phyloP scores from a whole-genome alignment of 2,113 vertebrate species.

The Monarcha castaneiventris region DNA sequence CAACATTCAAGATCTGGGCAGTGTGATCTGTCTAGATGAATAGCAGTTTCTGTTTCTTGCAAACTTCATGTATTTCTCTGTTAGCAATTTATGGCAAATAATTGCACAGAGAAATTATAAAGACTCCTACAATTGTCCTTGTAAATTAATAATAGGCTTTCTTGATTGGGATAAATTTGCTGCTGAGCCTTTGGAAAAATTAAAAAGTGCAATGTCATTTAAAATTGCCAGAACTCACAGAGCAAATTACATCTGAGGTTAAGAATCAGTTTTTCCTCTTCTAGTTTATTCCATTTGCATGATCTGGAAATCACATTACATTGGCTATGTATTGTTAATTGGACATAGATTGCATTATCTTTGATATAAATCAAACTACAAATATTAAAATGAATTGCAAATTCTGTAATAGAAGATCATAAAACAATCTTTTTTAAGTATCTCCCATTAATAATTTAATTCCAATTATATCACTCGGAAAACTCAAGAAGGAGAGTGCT shows the following conservation, averaged over 20 bases:
- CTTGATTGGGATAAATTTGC: conserved; percentile 86
- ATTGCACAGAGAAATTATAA: conserved; percentile 81
- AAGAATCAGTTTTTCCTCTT: conserved; percentile 80
- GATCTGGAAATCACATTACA: conserved; percentile 89
- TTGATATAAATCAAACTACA: conserved; percentile 93
- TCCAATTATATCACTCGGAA: conserved; percentile 87
- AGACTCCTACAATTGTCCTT: conserved; percentile 84
- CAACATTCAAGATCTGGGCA: conserved; percentile 43
- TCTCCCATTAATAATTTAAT: conserved; percentile 93
- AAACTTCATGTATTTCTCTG: conserved; percentile 72
- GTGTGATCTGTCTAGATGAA: conserved; percentile 63
- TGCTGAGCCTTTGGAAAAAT: conserved; percentile 84
- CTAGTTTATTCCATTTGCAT: conserved; percentile 86
- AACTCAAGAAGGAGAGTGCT: conserved; percentile 75
- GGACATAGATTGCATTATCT: conserved; percentile 91
- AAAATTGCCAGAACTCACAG: conserved; percentile 83
- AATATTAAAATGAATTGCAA: conserved; percentile 94
- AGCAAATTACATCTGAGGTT: conserved; percentile 89
- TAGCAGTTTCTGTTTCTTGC: conserved; percentile 69
- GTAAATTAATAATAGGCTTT: conserved; percentile 85
- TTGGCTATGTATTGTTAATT: conserved; percentile 92
- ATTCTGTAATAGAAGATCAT: conserved; percentile 90
- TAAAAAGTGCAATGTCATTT: conserved; percentile 89
- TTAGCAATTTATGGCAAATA: conserved; percentile 80
- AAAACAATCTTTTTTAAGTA: conserved; percentile 91